phyloP scores from a whole-genome alignment of 2,113 vertebrate species.

The Nothocercus nigrocapillus region DNA sequence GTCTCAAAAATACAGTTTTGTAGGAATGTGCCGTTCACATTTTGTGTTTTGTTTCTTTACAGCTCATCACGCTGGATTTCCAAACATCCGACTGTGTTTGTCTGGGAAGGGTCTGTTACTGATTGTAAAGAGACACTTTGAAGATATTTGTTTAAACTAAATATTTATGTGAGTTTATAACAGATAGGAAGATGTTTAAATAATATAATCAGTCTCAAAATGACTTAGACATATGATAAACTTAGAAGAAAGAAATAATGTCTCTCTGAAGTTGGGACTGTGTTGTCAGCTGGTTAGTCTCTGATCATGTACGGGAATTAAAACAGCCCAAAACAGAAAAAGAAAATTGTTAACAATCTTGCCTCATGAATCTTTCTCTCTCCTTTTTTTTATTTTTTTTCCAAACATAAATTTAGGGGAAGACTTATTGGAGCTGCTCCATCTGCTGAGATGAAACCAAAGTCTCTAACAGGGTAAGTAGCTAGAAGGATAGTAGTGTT shows the following conservation, averaged over 20 bases:
- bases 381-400: neutral
- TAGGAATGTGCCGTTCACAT: neutral
- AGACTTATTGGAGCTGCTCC: neutral
- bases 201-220: neutral
- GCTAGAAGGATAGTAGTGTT: neutral
- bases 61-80: neutral
- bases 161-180: conserved; percentile 31
- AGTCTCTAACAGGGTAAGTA: neutral
- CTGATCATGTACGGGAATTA: neutral
- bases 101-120: neutral
- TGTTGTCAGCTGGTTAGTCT: neutral
- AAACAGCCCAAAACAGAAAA: neutral
- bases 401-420: neutral
- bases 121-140: neutral
- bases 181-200: conserved; percentile 21
- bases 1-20: neutral
- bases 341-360: neutral
- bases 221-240: neutral
- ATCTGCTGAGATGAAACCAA: neutral
- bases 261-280: neutral
- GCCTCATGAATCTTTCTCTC: neutral
- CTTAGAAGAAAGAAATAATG: conserved; percentile 14
- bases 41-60: conserved; percentile 25
- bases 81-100: conserved; percentile 34
- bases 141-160: conserved; percentile 39